A percentile compares a stretch with the other conserved stretches of the same genome.
phyloP scores from a whole-genome alignment of 2,888 invertebrate genomes.

The Torymus tubicola region DNA sequence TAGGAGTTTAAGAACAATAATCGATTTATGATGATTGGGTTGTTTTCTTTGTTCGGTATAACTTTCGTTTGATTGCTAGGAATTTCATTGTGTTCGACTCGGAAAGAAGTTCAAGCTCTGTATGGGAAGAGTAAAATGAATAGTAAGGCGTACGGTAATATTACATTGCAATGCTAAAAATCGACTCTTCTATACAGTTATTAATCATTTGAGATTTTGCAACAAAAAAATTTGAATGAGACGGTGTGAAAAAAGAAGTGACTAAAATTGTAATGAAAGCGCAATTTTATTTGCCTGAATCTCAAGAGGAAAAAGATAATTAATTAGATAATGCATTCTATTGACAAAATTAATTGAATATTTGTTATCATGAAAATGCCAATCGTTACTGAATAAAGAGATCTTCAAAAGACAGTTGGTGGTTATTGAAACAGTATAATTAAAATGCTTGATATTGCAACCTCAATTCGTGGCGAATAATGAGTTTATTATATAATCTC shows the following conservation, averaged over 20 bases:
- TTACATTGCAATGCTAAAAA: conserved; percentile 18
- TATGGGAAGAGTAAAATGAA: conserved; percentile 9
- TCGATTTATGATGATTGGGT: conserved; percentile 50
- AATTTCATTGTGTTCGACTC: conserved; percentile 35
- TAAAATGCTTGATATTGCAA: too few relatives aligned
- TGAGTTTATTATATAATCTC: too few relatives aligned
- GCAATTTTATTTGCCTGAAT: background rate
- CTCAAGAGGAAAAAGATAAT: background rate
- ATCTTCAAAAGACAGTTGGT: background rate
- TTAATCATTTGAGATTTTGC: conserved; percentile 20
- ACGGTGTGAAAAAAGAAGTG: background rate
- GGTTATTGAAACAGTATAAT: background rate
- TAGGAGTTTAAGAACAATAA: conserved; percentile 18
- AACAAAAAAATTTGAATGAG: background rate
- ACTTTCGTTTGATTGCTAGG: conserved; percentile 25
- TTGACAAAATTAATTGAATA: conserved; percentile 1
- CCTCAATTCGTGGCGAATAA: too few relatives aligned
- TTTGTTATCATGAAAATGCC: conserved; percentile 3
- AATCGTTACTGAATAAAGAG: conserved; percentile 1
- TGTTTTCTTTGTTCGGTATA: conserved; percentile 37
- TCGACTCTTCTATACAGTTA: conserved; percentile 4
- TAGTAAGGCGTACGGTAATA: background rate
- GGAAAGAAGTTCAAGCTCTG: background rate
- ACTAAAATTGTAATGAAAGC: background rate
- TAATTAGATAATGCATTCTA: background rate